phyloP scores from a whole-genome alignment of 2,113 vertebrate genomes.

The Rostratula benghalensis region DNA sequence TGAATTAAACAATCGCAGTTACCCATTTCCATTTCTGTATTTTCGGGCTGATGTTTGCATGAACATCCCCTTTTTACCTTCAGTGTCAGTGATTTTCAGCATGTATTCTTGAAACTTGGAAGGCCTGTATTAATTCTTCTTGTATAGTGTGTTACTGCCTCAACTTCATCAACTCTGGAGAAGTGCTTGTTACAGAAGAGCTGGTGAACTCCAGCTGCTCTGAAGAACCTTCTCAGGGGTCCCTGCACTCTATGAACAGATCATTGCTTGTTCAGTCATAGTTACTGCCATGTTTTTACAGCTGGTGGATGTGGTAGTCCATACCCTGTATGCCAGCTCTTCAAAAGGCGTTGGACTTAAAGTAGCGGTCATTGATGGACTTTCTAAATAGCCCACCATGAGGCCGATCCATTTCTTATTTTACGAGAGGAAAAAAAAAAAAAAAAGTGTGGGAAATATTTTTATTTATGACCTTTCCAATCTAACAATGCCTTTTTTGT shows the following conservation, averaged over 20 bases:
- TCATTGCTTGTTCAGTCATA: background rate
- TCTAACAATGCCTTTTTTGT: slow-evolving; percentile 27
- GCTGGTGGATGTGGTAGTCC: background rate
- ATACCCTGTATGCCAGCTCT: background rate
- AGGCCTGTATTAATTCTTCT: background rate
- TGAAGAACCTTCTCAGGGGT: background rate
- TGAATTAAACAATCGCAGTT: background rate
- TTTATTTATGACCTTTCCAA: background rate
- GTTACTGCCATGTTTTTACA: background rate
- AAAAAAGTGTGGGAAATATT: background rate
- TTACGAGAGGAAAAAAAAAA: background rate
- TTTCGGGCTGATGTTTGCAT: slow-evolving; percentile 1
- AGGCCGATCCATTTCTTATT: background rate
- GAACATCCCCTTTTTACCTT: background rate
- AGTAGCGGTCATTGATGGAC: background rate
- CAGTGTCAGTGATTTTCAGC: background rate
- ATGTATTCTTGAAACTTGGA: background rate
- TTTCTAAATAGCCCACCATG: background rate
- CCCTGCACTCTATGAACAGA: background rate
- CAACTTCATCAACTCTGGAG: background rate
- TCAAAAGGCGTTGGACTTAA: background rate
- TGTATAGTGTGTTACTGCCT: background rate
- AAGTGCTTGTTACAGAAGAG: background rate
- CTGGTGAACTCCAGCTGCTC: background rate
- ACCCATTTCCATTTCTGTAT: background rate